These are phyloP conservation scores for Chorisops tibialis DNA, from an alignment of 2,888 invertebrate genomes.

Conservation along the genomic window DNA sequence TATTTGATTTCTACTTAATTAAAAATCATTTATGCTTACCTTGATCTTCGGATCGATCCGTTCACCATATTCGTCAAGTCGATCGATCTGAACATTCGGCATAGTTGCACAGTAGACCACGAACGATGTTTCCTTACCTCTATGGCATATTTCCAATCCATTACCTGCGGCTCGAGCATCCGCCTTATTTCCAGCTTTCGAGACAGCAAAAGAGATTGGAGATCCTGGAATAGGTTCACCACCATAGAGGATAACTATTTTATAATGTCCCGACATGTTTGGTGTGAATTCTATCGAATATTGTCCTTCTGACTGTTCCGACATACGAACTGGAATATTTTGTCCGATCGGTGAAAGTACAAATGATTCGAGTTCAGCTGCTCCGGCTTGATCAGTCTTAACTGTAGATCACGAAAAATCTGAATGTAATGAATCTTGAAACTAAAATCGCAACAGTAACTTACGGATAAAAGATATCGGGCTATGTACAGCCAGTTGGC, in stretches of 20 bases:
- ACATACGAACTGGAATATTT: slow-evolving; percentile 75
- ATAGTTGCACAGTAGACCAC: slow-evolving; percentile 57
- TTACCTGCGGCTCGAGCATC: slow-evolving; percentile 63
- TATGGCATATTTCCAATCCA: slow-evolving; percentile 65
- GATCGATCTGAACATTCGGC: slow-evolving; percentile 64
- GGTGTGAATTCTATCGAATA: slow-evolving; percentile 82
- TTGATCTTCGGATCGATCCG: slow-evolving; percentile 52
- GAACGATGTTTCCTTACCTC: slow-evolving; percentile 69
- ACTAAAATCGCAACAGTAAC: slow-evolving; percentile 35
- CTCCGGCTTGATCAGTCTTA: slow-evolving; percentile 75
- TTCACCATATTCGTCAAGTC: slow-evolving; percentile 49
- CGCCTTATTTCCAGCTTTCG: slow-evolving; percentile 56
- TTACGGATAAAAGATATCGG: slow-evolving; percentile 77
- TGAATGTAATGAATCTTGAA: neutral
- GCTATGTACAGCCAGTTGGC: slow-evolving; percentile 76
- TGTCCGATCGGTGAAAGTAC: slow-evolving; percentile 85
- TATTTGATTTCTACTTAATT: neutral
- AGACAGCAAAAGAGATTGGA: slow-evolving; percentile 59
- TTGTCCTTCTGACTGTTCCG: slow-evolving; percentile 63
- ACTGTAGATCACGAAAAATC: slow-evolving; percentile 55
- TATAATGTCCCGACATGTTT: slow-evolving; percentile 68
- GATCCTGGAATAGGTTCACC: slow-evolving; percentile 59
- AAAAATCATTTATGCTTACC: slow-evolving; percentile 28
- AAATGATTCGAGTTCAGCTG: slow-evolving; percentile 81
- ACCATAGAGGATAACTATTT: slow-evolving; percentile 66